Evolutionary conservation across 2,113 vertebrate genomes (phyloP).

Genomic region (Heterotis niloticus): DNA sequence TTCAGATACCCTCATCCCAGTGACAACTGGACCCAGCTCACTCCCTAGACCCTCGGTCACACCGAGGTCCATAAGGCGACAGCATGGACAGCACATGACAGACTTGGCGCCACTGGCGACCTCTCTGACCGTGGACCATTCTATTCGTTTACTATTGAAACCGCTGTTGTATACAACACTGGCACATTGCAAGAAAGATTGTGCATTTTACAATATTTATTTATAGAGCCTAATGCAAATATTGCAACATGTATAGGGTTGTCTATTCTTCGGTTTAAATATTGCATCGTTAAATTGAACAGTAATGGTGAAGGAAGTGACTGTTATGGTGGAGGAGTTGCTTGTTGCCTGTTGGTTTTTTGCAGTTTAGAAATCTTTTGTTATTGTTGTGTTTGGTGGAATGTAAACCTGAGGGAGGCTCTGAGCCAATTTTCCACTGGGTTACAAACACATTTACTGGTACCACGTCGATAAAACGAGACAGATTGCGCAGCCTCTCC

Average conservation of each 20-base stretch:
- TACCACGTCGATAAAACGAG: slow-evolving; percentile 24
- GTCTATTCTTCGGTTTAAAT: slow-evolving; percentile 15
- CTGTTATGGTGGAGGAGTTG: background rate
- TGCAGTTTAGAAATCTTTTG: slow-evolving; percentile 1
- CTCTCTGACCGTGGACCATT: slow-evolving; percentile 1
- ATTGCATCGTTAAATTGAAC: background rate
- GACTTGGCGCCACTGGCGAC: slow-evolving; percentile 13
- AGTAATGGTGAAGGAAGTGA: background rate
- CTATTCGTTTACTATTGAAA: background rate
- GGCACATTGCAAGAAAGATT: background rate
- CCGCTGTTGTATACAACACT: slow-evolving; percentile 8
- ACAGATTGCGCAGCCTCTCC: slow-evolving; percentile 13
- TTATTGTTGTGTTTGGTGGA: slow-evolving; percentile 25
- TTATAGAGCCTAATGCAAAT: slow-evolving; percentile 16
- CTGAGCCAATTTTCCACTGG: slow-evolving; percentile 29
- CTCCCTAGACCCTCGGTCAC: background rate
- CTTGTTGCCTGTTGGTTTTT: slow-evolving; percentile 12
- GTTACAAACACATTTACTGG: slow-evolving; percentile 20
- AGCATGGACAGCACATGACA: background rate
- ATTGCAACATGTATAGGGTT: slow-evolving; percentile 8
- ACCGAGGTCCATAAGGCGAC: background rate
- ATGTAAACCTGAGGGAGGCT: slow-evolving; percentile 25
- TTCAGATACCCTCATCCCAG: slow-evolving; percentile 18
- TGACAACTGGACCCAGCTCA: background rate
- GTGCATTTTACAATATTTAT: background rate